Conservation (phyloP, 2,797 vertebrate species). For the Lophura swinhoii region DNA sequence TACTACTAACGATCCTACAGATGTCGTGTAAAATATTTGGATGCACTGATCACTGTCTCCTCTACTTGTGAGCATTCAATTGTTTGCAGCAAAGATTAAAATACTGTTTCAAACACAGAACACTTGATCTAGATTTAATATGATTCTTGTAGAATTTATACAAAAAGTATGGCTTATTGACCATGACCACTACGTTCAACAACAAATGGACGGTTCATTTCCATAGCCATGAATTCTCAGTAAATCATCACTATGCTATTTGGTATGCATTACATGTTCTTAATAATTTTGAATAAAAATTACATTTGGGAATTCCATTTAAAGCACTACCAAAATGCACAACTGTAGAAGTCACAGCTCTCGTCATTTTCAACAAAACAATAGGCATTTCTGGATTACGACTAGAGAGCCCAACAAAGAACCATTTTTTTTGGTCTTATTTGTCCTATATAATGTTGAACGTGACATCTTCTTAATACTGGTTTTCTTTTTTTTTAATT, state of each 20-base stretch:
- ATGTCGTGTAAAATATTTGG: neutral
- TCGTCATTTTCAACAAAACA: neutral
- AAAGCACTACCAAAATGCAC: neutral
- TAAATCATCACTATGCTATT: neutral
- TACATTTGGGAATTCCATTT: neutral
- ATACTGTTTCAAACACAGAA: neutral
- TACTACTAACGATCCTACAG: neutral
- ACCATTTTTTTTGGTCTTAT: neutral
- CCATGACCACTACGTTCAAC: neutral
- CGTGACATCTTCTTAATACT: neutral
- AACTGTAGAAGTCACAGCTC: neutral
- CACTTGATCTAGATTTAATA: neutral
- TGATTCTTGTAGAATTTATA: neutral
- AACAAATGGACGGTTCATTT: neutral
- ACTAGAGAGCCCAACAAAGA: neutral
- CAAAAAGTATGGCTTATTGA: neutral
- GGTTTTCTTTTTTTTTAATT: neutral
- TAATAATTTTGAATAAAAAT: slow-evolving; percentile 15
- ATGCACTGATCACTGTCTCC: neutral
- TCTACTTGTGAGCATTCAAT: neutral
- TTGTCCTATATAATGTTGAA: neutral
- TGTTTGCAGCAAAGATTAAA: slow-evolving; percentile 5
- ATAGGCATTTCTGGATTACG: neutral
- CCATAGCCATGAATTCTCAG: slow-evolving; percentile 1
- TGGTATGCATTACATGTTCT: neutral